Evolutionary conservation across 1,140 invertebrate species (phyloP), one percentile per base, ranked within the genome.

Genomic region (Euwallacea similis): DNA sequence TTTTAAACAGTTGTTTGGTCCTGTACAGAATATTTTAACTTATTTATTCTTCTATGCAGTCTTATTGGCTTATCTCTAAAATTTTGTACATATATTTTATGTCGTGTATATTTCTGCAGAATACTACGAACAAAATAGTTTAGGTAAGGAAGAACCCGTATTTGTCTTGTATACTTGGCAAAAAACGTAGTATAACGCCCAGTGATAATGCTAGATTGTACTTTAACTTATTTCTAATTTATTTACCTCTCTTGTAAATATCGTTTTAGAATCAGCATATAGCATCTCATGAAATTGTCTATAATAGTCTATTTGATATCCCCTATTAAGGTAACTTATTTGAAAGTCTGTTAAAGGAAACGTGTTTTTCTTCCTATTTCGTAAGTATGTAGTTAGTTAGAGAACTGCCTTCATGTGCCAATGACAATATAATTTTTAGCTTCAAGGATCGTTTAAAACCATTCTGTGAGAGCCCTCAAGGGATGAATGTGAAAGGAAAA

Each of bases 201-300:
- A 71, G 69, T 71, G 69, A 71, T 65, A 71, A 71, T 64, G 16
- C 41, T 60, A 56, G 43, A 60, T 46, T 69, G 13, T 58, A 59
- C 41, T 50, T 70, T 65, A 65, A 65, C 43, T 71, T 71, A 65
- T 71, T 71, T 71, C 46, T 71, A 55, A 65, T 71, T 65, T 71
- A 71, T 59, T 70, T 47, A 53, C 43, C 11, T 16, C 16, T 56
- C 7, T 61, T 61, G 9, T 66, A 21, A 46, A 65, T 65, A 71
- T 71, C 53, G 44, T 65, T 64, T 70, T 63, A 53, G 59, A 71
- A 71, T 71, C 69, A 71, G 69, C 64, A 56, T 33, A 16, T 72
- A 72, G 70, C 46, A 72, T 72, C 69, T 71, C 69, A 71, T 43
- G 7, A 11, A 10, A 21, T 61, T 56, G 54, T 56, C 46, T 13